Evolutionary conservation across 2,888 invertebrate species (phyloP), one percentile per base, ranked within the genome.

Genomic region (Aleiodes leptofemur): DNA sequence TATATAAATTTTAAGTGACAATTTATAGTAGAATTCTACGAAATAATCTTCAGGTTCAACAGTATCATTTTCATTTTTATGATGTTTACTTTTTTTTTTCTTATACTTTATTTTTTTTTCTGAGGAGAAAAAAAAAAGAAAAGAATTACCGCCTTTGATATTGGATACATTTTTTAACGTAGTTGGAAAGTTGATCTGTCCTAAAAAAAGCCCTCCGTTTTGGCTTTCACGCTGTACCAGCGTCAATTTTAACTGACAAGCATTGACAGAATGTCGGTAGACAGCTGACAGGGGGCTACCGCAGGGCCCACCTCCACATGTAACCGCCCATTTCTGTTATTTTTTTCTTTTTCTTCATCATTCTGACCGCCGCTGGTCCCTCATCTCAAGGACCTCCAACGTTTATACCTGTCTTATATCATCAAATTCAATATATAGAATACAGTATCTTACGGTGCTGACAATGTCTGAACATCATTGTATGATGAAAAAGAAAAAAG

Each of bases 141-240:
- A 23, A 1, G 61, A 64, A 61, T 57, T 34, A 34, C 72, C 76
- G 72, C 83, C 86, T 86, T 86, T 86, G 86, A 86, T 83, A 86
- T 84, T 83, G 82, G 86, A 86, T 86, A 86, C 85, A 83, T 84
- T 84, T 86, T 43, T 83, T 83, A 82, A 80, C 82, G 81, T 79
- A 82, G 81, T 79, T 84, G 82, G 84, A 84, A 85, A 85, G 82
- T 82, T 80, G 82, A 80, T 82, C 82, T 82, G 69, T 51, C 59
- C 51, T 59, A 70, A 73, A 71, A 73, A 71, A 66, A 61, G 14
- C 61, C 56, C 69, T 31, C 4, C 80, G 80, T 84, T 85, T 85
- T 86, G 83, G 83, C 64, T 83, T 83, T 83, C 81, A 81, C 83
- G 83, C 77, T 78, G 81, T 78, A 78, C 77, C 80, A 80, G 76